phyloP scores from a whole-genome alignment of 2,113 vertebrate genomes.

The Syrrhaptes paradoxus region DNA sequence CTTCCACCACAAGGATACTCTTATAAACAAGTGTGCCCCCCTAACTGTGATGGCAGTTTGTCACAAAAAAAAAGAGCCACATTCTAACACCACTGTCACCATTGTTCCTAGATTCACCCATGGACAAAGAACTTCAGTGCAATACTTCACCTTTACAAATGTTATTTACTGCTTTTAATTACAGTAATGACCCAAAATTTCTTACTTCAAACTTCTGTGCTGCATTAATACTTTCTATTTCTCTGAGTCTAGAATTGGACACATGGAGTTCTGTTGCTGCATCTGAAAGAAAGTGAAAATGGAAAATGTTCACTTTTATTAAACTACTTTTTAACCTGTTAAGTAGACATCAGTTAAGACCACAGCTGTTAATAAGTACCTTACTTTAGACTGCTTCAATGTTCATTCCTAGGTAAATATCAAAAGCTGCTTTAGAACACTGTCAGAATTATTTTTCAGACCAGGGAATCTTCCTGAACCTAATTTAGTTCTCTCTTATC shows the following conservation, averaged over 20 bases:
- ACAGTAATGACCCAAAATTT: not conserved
- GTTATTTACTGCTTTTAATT: not conserved
- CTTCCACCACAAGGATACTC: not conserved
- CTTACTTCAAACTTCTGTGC: conserved; percentile 90
- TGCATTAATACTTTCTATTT: conserved; percentile 83
- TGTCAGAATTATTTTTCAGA: not conserved
- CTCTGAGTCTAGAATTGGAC: conserved; percentile 82
- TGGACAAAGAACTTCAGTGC: not conserved
- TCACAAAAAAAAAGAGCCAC: not conserved
- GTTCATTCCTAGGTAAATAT: not conserved
- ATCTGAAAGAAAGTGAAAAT: conserved; percentile 74
- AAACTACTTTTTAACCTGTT: not conserved
- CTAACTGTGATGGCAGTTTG: not conserved
- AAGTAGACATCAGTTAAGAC: not conserved
- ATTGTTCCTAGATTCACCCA: not conserved
- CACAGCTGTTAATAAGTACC: not conserved
- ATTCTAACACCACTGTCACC: not conserved
- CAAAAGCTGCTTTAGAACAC: not conserved
- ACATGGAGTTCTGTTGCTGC: conserved; percentile 82
- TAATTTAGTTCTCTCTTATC: not conserved
- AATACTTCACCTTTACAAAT: not conserved
- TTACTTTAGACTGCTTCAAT: not conserved
- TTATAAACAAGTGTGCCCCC: not conserved
- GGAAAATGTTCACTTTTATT: not conserved
- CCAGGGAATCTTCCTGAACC: not conserved